These are phyloP conservation scores for Hypsopygia costalis DNA, from an alignment of 2,888 invertebrate species.

Conservation along the genomic window DNA sequence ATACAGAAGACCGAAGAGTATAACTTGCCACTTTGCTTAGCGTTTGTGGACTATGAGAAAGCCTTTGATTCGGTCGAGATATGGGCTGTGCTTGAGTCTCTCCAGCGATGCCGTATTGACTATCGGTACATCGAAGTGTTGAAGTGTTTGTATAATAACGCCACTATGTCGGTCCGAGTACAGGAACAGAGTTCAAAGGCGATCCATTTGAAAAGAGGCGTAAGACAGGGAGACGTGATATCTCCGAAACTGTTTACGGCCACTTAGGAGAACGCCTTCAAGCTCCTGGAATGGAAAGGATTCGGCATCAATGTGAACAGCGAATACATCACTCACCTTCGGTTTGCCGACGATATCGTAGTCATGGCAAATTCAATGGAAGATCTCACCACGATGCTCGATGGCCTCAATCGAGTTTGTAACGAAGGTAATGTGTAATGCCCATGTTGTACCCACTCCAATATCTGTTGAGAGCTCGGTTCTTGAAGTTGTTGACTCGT, in stretches of 20 bases:
- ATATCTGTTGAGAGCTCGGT: too few relatives aligned
- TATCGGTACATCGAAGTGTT: constrained; percentile 9
- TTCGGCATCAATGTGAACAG: background rate
- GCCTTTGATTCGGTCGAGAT: constrained; percentile 9
- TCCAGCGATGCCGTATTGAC: constrained; percentile 6
- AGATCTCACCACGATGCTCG: background rate
- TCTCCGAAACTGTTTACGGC: constrained; percentile 12
- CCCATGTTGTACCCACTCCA: background rate
- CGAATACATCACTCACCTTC: background rate
- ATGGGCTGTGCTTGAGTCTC: constrained; percentile 2
- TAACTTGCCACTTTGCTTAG: too few relatives aligned
- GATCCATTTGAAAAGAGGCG: background rate
- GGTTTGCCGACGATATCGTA: background rate
- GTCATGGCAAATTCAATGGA: background rate
- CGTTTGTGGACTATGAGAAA: background rate
- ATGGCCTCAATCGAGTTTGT: background rate
- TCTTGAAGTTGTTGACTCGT: background rate
- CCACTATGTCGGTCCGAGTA: background rate
- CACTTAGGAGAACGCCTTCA: background rate
- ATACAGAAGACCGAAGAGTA: too few relatives aligned
- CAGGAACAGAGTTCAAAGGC: background rate
- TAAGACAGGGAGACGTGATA: constrained; percentile 13
- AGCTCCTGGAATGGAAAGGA: background rate
- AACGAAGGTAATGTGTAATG: background rate
- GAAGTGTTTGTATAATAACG: constrained; percentile 5